Percentiles rank a stretch among this genome's conserved stretches.
Conservation (phyloP, 1,140 invertebrate species). For the Babylonia areolata region DNA sequence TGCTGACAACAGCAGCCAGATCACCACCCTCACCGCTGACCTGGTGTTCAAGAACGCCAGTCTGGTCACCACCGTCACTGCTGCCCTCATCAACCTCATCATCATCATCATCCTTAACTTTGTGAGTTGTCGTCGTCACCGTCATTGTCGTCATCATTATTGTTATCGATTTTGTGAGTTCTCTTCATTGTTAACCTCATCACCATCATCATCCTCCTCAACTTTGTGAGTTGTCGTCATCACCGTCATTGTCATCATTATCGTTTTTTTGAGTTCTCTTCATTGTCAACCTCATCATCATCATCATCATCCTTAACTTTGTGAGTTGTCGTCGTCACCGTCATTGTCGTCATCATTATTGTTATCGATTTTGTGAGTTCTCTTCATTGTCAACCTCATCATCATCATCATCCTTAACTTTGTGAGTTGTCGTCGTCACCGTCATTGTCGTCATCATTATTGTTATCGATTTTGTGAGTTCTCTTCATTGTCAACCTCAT, state of each 20-base stretch:
- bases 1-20: slow-evolving; percentile 86
- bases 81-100: slow-evolving; percentile 92
- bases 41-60: slow-evolving; percentile 84
- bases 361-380: too few relatives aligned
- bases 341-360: not conserved
- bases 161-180: not conserved
- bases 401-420: too few relatives aligned
- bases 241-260: slow-evolving; percentile 6
- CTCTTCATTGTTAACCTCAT: not conserved
- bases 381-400: slow-evolving; percentile 79
- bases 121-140: slow-evolving; percentile 54
- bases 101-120: slow-evolving; percentile 91
- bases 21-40: slow-evolving; percentile 80
- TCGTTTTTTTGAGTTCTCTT: not conserved
- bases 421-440: too few relatives aligned
- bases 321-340: not conserved
- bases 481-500: slow-evolving; percentile 95
- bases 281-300: slow-evolving; percentile 70
- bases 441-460: too few relatives aligned
- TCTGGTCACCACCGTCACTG: slow-evolving; percentile 92
- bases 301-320: slow-evolving; percentile 17
- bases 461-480: not conserved
- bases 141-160: not conserved
- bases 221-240: not conserved
- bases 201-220: slow-evolving; percentile 15